A percentile compares a stretch with the other conserved stretches of the same genome.
Conservation (phyloP, 2,113 vertebrate species). For the Oenanthe oenanthe region DNA sequence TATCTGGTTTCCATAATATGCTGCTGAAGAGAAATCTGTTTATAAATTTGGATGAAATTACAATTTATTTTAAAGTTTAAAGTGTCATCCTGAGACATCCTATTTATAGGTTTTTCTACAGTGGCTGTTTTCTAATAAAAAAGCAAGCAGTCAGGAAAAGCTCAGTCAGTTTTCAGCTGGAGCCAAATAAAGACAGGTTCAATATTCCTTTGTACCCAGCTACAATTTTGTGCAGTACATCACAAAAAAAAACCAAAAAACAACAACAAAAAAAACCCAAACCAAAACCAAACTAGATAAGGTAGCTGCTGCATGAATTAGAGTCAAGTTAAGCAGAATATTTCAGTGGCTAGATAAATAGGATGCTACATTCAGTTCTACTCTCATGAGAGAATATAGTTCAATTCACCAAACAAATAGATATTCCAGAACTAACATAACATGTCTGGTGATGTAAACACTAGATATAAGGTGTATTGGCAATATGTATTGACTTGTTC, state of each 20-base stretch:
- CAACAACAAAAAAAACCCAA: too few species aligned
- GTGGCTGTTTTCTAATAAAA: neutral
- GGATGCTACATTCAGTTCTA: neutral
- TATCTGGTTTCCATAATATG: neutral
- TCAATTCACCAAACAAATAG: neutral
- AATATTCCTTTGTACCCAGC: neutral
- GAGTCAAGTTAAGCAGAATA: neutral
- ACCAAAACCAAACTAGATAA: neutral
- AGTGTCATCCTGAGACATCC: neutral
- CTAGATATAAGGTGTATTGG: neutral
- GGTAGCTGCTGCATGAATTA: neutral
- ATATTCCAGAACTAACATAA: conserved; percentile 30
- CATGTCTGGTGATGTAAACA: conserved; percentile 9
- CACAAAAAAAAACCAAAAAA: neutral
- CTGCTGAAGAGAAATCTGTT: neutral
- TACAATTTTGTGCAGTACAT: neutral
- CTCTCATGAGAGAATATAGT: neutral
- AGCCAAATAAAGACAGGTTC: neutral
- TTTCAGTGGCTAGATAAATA: neutral
- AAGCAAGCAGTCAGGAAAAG: neutral
- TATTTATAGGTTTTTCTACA: neutral
- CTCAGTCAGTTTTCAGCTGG: neutral
- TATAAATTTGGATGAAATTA: neutral
- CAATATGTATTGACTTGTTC: neutral
- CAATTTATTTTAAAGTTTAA: neutral